Evolutionary conservation across 2,888 invertebrate species (phyloP), one percentile per base, ranked within the genome.

Genomic region (Chromoteleia sp.): DNA sequence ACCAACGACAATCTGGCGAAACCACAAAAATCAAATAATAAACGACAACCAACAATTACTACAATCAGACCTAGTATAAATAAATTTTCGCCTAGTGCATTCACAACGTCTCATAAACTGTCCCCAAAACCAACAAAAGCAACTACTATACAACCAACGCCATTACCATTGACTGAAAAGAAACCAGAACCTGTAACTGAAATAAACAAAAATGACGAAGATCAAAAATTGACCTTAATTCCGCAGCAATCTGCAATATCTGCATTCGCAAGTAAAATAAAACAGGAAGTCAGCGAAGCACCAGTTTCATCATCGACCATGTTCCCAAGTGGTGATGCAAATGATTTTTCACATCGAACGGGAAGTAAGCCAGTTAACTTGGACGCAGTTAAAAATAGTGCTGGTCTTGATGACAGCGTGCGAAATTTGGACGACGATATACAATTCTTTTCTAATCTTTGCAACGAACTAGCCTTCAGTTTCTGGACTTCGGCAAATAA

Each of bases 401-500:
- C 89, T 6, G 97, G 97, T 0, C 91, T 97, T 19, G 97, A 97
- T 89, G 95, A 95, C 0, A 97, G 96, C 19, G 95, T 95, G 0
- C 93, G 94, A 61, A 92, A 94, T 86, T 93, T 97, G 25, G 95
- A 95, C 74, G 94, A 94, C 76, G 97, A 97, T 88, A 93, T 97
- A 29, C 93, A 94, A n/a, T 94, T 95, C 71, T 97, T 97, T 88
- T 93, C 95, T 0, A 94, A 95, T 83, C 93, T 97, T 0, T 97
- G 97, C 89, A 97, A 97, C 89, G 96, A 97, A 88, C 90, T 97
- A 43, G 97, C 97, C 0, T 96, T 97, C 86, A 94, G 95, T 85
- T 96, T 97, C 88, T 97, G 97, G 97, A 93, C 95, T 0, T 94
- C 96, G 8, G 94, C 95, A 0, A 93, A 93, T 33, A 91, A 92